Evolutionary conservation across 1,140 invertebrate species (phyloP).

Genomic region (Lerema accius): DNA sequence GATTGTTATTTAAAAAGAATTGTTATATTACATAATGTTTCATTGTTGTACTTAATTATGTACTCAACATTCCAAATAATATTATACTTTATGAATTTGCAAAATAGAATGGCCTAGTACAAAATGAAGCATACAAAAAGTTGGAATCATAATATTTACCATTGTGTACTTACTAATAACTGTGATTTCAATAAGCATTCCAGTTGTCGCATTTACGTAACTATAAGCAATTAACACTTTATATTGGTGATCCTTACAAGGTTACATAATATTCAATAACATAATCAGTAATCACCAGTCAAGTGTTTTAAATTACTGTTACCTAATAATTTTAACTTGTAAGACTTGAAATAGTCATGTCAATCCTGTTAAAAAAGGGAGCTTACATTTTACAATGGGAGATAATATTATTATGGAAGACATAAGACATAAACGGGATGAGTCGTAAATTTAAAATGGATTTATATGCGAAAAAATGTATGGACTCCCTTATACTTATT

Average conservation of each 20-base stretch:
- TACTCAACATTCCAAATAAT: slow-evolving; percentile 3
- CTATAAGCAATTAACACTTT: too few species aligned
- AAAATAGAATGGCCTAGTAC: background rate
- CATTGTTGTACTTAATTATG: background rate
- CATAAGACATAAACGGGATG: too few species aligned
- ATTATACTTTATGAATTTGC: background rate
- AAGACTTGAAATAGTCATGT: too few species aligned
- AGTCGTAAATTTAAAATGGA: too few species aligned
- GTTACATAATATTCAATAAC: background rate
- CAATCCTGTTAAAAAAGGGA: too few species aligned
- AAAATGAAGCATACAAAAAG: background rate
- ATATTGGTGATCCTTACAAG: background rate
- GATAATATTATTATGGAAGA: too few species aligned
- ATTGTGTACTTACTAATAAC: slow-evolving; percentile 6
- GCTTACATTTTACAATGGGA: too few species aligned
- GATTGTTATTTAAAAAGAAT: slow-evolving; percentile 17
- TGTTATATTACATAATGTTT: too few species aligned
- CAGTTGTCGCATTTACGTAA: slow-evolving; percentile 8
- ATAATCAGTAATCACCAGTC: background rate
- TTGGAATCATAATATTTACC: background rate
- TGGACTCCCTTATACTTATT: slow-evolving; percentile 17
- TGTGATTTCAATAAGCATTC: slow-evolving; percentile 19
- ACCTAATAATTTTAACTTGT: background rate
- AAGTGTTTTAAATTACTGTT: background rate
- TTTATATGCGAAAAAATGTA: background rate